Conservation (phyloP, 2,797 vertebrate genomes). For the Urophycis tenuis region DNA sequence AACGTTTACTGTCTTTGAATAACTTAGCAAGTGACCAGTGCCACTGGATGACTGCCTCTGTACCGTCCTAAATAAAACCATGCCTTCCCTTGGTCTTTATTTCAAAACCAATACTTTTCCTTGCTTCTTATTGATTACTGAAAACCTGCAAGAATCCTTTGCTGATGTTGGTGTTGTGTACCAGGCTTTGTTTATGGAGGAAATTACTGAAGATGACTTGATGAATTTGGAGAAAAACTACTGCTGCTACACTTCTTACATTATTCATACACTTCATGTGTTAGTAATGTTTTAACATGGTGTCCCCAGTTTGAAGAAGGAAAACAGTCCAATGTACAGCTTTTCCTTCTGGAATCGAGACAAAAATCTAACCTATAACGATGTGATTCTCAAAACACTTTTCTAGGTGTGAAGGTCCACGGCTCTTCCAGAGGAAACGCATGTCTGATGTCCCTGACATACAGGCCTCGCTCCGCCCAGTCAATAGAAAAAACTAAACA, state of each 20-base stretch:
- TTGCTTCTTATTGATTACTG: neutral
- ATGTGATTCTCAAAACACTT: neutral
- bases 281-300: no score
- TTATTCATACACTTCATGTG: no score
- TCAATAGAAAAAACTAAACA: neutral
- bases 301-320: neutral
- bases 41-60: slow-evolving; percentile 35
- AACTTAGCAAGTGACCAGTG: slow-evolving; percentile 52
- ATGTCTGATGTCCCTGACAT: neutral
- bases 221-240: neutral
- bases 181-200: neutral
- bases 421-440: neutral
- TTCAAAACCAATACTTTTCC: neutral
- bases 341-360: neutral
- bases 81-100: neutral
- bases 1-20: slow-evolving; percentile 61
- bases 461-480: neutral
- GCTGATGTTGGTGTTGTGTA: neutral
- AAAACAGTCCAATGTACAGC: neutral
- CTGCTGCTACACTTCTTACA: no score
- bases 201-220: neutral
- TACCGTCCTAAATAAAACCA: slow-evolving; percentile 13
- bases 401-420: neutral
- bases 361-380: neutral
- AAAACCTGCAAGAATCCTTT: neutral